These are phyloP conservation scores for Disparrhopalites patrizii DNA, from an alignment of 2,888 invertebrate species.

Conservation along the genomic window DNA sequence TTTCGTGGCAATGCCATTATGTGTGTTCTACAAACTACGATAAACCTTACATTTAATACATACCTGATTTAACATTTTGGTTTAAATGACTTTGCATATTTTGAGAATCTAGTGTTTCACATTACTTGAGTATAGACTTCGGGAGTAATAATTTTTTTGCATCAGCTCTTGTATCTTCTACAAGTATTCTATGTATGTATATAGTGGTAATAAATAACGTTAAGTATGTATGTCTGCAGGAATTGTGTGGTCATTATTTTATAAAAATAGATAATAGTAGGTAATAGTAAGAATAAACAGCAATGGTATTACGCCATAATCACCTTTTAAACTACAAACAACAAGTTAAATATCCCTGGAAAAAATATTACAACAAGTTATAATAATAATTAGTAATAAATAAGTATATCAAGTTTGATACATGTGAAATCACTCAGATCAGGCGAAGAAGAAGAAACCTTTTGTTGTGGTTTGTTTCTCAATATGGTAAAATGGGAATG, in stretches of 20 bases:
- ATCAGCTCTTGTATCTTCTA: not conserved
- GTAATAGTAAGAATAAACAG: constrained; percentile 6
- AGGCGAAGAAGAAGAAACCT: too few species aligned
- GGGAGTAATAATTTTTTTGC: not conserved
- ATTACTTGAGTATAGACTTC: constrained; percentile 12
- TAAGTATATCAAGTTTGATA: not conserved
- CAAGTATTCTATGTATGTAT: not conserved
- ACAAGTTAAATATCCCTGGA: constrained; percentile 3
- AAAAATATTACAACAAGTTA: too few species aligned
- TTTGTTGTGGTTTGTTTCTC: too few species aligned
- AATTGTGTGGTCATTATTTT: not conserved
- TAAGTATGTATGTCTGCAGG: not conserved
- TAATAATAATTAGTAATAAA: not conserved
- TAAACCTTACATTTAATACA: too few species aligned
- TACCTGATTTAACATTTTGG: too few species aligned
- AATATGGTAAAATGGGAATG: constrained; percentile 13
- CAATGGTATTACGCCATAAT: not conserved
- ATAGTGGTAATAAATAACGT: not conserved
- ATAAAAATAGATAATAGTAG: constrained; percentile 3
- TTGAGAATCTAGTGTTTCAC: constrained; percentile 21
- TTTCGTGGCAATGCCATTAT: too few species aligned
- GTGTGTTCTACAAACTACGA: too few species aligned
- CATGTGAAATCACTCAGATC: constrained; percentile 1
- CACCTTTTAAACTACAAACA: not conserved
- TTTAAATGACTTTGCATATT: constrained; percentile 6